A percentile compares a stretch with the other conserved stretches of the same genome.
Evolutionary conservation across 2,113 vertebrate species (phyloP).

Genomic region (Tachuris rubrigastra): DNA sequence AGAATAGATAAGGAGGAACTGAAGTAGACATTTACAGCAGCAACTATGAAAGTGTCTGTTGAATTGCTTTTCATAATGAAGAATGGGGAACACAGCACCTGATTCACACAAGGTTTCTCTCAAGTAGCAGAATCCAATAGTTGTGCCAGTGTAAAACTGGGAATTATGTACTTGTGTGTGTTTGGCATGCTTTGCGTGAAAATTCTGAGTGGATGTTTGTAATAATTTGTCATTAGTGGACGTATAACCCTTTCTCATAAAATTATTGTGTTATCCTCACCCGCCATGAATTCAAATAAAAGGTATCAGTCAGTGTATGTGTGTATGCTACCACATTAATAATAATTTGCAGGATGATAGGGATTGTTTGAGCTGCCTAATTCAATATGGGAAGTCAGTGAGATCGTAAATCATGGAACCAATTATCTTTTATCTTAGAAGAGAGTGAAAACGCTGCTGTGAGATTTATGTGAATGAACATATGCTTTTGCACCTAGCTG

Average conservation of each 20-base stretch:
- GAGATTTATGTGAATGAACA: neutral
- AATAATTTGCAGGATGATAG: neutral
- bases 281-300: neutral
- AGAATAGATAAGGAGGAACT: neutral
- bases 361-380: conserved; percentile 17
- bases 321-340: neutral
- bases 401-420: conserved; percentile 19
- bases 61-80: neutral
- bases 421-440: conserved; percentile 34
- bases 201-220: neutral
- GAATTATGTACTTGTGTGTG: neutral
- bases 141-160: neutral
- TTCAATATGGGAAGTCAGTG: neutral
- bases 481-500: neutral
- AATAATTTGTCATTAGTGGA: neutral
- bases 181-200: neutral
- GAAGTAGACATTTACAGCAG: neutral
- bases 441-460: neutral
- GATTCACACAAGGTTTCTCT: neutral
- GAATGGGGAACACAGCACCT: neutral
- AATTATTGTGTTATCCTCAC: neutral
- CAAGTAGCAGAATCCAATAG: neutral
- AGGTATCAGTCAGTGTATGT: accelerated
- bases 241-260: neutral
- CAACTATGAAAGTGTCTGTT: neutral